Evolutionary conservation across 2,888 invertebrate genomes (phyloP), one percentile per base, ranked within the genome.

Genomic region (Hoplodrina ambigua): DNA sequence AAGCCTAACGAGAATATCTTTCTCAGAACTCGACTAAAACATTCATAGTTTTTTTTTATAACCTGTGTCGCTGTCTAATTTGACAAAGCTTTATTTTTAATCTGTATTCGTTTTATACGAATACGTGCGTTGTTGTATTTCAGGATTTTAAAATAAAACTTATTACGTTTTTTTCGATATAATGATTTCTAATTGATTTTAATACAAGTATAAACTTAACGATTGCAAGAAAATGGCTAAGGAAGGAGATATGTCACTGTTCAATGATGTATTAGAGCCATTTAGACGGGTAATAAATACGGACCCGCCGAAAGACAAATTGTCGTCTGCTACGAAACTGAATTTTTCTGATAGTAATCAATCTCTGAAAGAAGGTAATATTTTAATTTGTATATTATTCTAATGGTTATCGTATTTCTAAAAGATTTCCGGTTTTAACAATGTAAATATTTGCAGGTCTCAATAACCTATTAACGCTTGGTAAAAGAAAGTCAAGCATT

Each of bases 291-390:
- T 92, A 58, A 94, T 96, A 85, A 95, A 95, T 83, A 93, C 93
- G 63, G 93, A 94, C 84, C 93, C 94, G 80, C 95, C 95, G 80
- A 95, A 94, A 90, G 95, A 95, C 83, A 95, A 94, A 84, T 83
- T 94, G 80, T 93, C 94, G 90, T 91, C 92, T 75, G 91, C 93
- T 85, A 78, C 93, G 10, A 94, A 94, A 85, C 85, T 96, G 71
- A 96, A 93, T 91, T 96, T 96, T 88, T 93, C 94, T 76, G 94
- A 95, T 89, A 94, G 92, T 89, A 94, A 93, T 71, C 92, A 93
- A 75, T 94, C 94, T 57, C 63, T 94, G 76, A 94, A 93, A 90
- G 94, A 95, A 90, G 94, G 95, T 95, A 90, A 37, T 49, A 30
- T 55, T 50, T 64, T 53, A 44, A 65, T 15, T 56, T 4, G 25